phyloP scores from a whole-genome alignment of 1,140 invertebrate genomes.

The Berghia stephanieae region DNA sequence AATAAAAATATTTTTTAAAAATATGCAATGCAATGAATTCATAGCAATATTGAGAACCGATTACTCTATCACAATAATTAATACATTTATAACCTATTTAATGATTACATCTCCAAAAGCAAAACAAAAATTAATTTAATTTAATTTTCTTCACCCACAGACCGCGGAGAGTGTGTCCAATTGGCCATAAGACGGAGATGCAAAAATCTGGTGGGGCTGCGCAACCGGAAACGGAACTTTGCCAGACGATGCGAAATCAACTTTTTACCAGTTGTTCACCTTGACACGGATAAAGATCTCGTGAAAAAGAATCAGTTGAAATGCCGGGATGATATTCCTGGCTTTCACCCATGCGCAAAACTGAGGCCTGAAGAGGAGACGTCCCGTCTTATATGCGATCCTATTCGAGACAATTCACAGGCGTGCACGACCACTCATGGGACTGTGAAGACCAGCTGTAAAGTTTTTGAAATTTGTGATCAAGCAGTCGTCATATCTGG shows the following conservation, averaged over 20 bases:
- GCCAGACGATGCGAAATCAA: conserved; percentile 68
- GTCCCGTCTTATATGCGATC: conserved; percentile 66
- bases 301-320: conserved; percentile 50
- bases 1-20: too few species aligned
- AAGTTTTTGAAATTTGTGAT: conserved; percentile 71
- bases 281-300: conserved; percentile 26
- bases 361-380: conserved; percentile 65
- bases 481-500: conserved; percentile 71
- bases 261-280: conserved; percentile 67
- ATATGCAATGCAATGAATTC: too few species aligned
- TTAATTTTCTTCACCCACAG: conserved; percentile 37
- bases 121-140: neutral
- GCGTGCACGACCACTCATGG: conserved; percentile 68
- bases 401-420: conserved; percentile 68
- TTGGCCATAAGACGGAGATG: conserved; percentile 64
- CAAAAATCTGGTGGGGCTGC: conserved; percentile 59
- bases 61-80: too few species aligned
- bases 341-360: conserved; percentile 66
- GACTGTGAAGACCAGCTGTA: conserved; percentile 66
- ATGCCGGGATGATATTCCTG: conserved; percentile 61
- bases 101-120: too few species aligned
- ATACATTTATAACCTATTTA: too few species aligned
- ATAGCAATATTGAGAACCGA: too few species aligned
- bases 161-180: conserved; percentile 59
- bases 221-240: conserved; percentile 53